These are phyloP conservation scores for Artibeus jamaicensis DNA, from an alignment of 2,797 vertebrate genomes.

Conservation along the genomic window DNA sequence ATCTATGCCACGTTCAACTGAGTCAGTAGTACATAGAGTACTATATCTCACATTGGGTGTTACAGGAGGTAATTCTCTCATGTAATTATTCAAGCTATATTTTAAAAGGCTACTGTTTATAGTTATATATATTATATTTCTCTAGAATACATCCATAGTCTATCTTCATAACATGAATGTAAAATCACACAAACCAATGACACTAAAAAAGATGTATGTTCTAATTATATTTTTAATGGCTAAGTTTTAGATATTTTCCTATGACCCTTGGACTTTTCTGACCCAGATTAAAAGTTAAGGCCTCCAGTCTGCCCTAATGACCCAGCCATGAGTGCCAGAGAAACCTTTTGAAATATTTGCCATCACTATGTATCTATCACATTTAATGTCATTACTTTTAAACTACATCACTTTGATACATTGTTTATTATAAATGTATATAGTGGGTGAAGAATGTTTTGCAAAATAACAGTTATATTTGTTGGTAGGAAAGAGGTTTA, in stretches of 20 bases:
- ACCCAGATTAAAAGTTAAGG: not conserved
- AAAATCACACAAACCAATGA: not conserved
- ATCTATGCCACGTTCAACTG: not conserved
- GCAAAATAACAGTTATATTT: not conserved
- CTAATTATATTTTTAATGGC: not conserved
- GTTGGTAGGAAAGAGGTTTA: not conserved
- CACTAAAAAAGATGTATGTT: not conserved
- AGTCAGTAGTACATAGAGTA: not conserved
- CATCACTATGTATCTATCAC: not conserved
- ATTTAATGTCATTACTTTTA: not conserved
- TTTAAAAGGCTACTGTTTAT: not conserved
- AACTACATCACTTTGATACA: not conserved
- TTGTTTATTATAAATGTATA: not conserved
- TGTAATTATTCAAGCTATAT: not conserved
- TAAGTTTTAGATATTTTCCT: not conserved
- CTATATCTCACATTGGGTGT: not conserved
- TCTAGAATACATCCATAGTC: not conserved
- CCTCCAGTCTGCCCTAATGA: not conserved
- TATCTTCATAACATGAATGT: not conserved
- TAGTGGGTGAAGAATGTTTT: not conserved
- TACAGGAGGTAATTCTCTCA: not conserved
- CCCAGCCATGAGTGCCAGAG: not conserved
- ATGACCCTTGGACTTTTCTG: not conserved
- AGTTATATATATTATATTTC: not conserved
- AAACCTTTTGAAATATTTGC: not conserved